These are phyloP conservation scores for Furcifer pardalis DNA, from an alignment of 2,797 vertebrate species.

Conservation along the genomic window DNA sequence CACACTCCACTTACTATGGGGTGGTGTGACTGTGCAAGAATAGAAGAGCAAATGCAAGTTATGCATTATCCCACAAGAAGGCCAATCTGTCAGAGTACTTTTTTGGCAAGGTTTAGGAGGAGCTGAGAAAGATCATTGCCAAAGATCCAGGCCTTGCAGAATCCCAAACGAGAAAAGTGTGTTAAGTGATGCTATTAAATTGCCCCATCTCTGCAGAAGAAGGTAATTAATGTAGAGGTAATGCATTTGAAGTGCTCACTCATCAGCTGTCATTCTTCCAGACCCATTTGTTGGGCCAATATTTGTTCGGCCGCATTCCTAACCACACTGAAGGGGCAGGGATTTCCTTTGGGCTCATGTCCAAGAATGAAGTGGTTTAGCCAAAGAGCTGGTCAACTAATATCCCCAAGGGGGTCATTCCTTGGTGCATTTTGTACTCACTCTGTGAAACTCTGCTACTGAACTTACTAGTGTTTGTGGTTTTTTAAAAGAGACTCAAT, in stretches of 20 bases:
- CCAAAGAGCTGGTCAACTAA: background rate
- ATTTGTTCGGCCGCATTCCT: background rate
- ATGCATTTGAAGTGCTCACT: background rate
- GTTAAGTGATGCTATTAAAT: background rate
- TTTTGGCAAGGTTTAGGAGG: background rate
- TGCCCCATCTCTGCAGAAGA: background rate
- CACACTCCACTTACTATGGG: background rate
- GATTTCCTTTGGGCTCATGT: background rate
- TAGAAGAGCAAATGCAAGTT: no score
- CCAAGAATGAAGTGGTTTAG: background rate
- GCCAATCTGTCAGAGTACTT: background rate
- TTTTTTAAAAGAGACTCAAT: background rate
- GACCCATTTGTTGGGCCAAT: no score
- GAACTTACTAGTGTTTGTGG: background rate
- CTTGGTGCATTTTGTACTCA: background rate
- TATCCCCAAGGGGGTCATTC: background rate
- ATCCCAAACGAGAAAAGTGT: background rate
- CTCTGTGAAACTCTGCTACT: background rate
- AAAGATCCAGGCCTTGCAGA: background rate
- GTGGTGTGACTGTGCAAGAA: no score
- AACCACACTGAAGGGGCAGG: background rate
- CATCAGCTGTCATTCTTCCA: background rate
- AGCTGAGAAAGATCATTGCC: background rate
- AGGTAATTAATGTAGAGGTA: background rate
- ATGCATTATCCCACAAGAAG: no score